Conservation (phyloP, 2,797 vertebrate species). For the Ptychadena robeensis region DNA sequence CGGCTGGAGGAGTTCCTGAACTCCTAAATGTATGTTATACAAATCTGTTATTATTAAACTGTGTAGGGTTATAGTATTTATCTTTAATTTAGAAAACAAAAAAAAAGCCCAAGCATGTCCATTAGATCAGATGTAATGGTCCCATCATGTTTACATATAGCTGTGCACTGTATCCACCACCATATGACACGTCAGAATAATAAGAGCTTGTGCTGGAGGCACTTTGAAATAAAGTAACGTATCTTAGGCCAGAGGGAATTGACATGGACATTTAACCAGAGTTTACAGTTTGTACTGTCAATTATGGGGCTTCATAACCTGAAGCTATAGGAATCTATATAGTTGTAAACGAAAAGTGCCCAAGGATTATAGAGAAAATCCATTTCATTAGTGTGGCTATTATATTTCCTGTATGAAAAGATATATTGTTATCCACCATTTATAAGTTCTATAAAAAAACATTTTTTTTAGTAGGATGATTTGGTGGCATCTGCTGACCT, state of each 20-base stretch:
- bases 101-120: neutral
- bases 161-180: neutral
- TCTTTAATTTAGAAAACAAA: too few species aligned
- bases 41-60: too few species aligned
- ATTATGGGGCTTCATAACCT: constrained; percentile 20
- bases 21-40: too few species aligned
- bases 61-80: too few species aligned
- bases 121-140: neutral
- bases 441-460: neutral
- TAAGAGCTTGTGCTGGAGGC: neutral
- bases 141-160: neutral
- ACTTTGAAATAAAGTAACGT: neutral
- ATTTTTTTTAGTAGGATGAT: neutral
- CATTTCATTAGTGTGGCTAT: neutral
- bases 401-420: neutral
- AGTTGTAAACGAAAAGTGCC: neutral
- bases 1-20: too few species aligned
- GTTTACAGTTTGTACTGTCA: constrained; percentile 14
- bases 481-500: too few species aligned
- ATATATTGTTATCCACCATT: neutral
- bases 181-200: neutral
- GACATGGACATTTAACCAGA: constrained; percentile 9
- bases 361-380: neutral
- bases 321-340: constrained; percentile 2
- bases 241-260: neutral